Base-by-base conservation (phyloP, 2,797 vertebrate species). In the Toxotes lorentzi region DNA sequence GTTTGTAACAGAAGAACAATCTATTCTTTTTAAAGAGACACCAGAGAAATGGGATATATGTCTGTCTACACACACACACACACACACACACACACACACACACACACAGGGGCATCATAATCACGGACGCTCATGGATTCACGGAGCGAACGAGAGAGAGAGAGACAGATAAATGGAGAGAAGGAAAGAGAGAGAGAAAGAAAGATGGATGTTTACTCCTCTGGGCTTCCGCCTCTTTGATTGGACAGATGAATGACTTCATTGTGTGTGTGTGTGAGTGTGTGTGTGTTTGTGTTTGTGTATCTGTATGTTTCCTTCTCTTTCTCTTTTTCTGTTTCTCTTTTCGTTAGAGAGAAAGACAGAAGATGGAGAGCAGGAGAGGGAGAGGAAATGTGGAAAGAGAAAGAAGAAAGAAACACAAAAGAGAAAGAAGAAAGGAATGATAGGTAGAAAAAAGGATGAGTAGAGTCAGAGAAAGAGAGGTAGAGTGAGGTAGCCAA, bases 11-110 rank as follows among this genome's bases (percentile, higher is more conserved):
- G 75, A 88, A 88, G 81, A 91, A 89, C 90, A 86, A 93, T 93
- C 91, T 90, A 90, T 93, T 93, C 89, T 91, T 91, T 91, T 93
- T 93, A 92, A 92, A 91, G 91, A 91, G 91, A 92, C 90, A 91
- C 83, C 80, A 85, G 91, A 91, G 91, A 89, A 86, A 91, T 89
- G 76, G 82, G 89, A 90, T 89, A 82, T 81, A 87, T 65, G 84
- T 87, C 68, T 27, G 67, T 79, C 40, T 73, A 71, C 80, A 87
- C 86, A 83, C 85, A 80, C 77, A 81, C 80, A 81, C 76, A 76
- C 75, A 87, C 82, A 79, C 72, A 86, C 71, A 76, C 70, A 74
- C 63, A 75, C 75, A 77, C 71, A 83, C 78, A 79, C 81, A 83
- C 68, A 63, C 70, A 74, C 71, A 45, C 51, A 0, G 48, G 53